Evolutionary conservation across 2,113 vertebrate genomes (phyloP), one percentile per base, ranked within the genome.

Genomic region (Caloenas nicobarica): DNA sequence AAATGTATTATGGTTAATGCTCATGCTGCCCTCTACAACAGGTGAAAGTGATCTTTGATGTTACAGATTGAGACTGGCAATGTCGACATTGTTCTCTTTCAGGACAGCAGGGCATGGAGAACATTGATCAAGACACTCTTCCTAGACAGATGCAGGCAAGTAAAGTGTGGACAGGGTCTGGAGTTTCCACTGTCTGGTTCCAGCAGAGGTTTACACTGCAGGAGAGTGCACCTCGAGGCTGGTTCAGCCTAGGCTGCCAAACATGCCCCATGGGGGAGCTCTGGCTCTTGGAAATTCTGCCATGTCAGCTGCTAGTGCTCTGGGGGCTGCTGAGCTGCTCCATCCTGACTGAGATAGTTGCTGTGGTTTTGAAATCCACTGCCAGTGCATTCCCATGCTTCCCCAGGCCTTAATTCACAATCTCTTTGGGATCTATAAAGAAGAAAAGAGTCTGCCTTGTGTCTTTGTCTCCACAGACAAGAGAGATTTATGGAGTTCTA

Each of bases 251-350:
- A 69, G 10, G 11, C 57, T 86, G 21, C 57, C 29, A 46, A 74
- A 24, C 2, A 1, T 21, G 2, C 5, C 21, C 4, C 16, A 17
- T 2, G 12, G 10, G 4, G 21, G 17, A 79, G 5, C 16, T 68
- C 76, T 79, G 42, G 29, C 48, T 78, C 23, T 57, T 82, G 48
- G 44, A 42, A 82, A 36, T 1, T 1, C 29, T 73, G 29, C n/a
- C 28, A 50, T 36, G 8, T 79, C 61, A 81, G 36, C n/a, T 82
- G 46, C 13, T 69, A 31, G 29, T 81, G 29, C 50, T 83, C 48
- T 73, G 51, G 18, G 10, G 28, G 19, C 50, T 66, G 36, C 61
- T 87, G 46, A 64, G 40, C 22, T 64, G 9, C 36, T 69, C 62
- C 2, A 2, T 40, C 25, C 65, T 93, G 73, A 54, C 62, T n/a